A percentile compares a stretch with the other conserved stretches of the same genome.
Evolutionary conservation across 2,113 vertebrate species (phyloP).

Genomic region (Apodemus speciosus): DNA sequence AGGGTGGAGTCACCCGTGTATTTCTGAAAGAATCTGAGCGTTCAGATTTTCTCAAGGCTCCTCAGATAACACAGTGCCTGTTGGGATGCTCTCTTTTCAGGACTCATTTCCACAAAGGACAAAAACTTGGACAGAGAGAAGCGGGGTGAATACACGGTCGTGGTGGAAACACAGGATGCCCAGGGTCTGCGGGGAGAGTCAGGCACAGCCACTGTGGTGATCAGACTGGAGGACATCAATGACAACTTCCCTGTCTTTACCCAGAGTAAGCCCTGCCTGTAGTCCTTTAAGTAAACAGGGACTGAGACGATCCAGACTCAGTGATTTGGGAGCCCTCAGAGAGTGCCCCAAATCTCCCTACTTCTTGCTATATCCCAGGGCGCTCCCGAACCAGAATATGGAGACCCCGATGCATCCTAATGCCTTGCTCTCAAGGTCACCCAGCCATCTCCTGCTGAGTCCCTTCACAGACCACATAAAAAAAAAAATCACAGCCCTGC

Average conservation of each 20-base stretch:
- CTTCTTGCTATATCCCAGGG: background rate
- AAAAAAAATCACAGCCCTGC: background rate
- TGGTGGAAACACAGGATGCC: conserved; percentile 91
- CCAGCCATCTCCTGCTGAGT: background rate
- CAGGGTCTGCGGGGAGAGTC: conserved; percentile 84
- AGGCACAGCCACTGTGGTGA: conserved; percentile 89
- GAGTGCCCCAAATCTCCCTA: background rate
- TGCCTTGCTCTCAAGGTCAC: background rate
- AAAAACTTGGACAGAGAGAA: conserved; percentile 91
- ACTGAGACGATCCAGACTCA: background rate
- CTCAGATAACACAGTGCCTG: background rate
- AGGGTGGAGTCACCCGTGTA: background rate
- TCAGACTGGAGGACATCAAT: conserved; percentile 91
- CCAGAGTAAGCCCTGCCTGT: conserved; percentile 83
- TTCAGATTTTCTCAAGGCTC: background rate
- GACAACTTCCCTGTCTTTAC: conserved; percentile 94
- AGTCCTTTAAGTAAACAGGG: background rate
- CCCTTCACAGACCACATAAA: background rate
- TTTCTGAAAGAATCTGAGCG: background rate
- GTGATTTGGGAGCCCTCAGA: background rate
- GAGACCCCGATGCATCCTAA: too few species aligned
- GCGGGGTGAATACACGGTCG: conserved; percentile 86
- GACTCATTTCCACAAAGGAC: conserved; percentile 86
- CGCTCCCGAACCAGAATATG: background rate
- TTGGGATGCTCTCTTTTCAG: conserved; percentile 74